Evolutionary conservation across 2,797 vertebrate species (phyloP), one percentile per base, ranked within the genome.

Genomic region (Coreius guichenoti): DNA sequence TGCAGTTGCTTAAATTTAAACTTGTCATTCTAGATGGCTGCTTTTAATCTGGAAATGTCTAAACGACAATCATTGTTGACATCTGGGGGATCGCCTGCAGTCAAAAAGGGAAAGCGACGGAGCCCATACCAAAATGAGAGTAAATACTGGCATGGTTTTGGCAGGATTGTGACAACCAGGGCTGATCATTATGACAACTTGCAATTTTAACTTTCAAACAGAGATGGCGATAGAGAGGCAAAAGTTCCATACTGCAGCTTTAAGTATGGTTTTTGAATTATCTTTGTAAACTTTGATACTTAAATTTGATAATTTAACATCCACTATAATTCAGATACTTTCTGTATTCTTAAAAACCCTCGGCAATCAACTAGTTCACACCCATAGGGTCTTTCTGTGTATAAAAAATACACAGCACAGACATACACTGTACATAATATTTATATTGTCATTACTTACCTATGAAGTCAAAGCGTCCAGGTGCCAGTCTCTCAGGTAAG

Each of bases 401-500:
- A 33, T 54, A 3, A 54, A 76, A 33, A 58, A 14, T 8, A 7
- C 12, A 67, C 2, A 39, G 33, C 8, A 17, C 23, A 39, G 33
- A 58, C 33, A 58, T 33, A 33, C 19, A 13, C 21, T 39, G 12
- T 58, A 39, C 33, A 77, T 39, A 39, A 58, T 39, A 51, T 54
- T 54, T 23, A 63, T 19, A 29, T n/a, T 63, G 23, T 43, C 56
- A 47, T 16, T 58, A 14, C 87, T 94, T 85, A 99, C 98, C 97
- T 0, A 99, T 92, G 61, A 95, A 96, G 93, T 99, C 98, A 0
- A 99, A 99, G 92, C 94, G 90, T 8, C 98, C 97, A 0, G 97
- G 98, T 0, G 97, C 97, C 65, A 99, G 96, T 29, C 97, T 92
- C 92, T 99, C 98, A 0, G 98, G 98, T 74, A 99, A 91, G 85